These are phyloP conservation scores for Nipponacmea schrenckii DNA, from an alignment of 2,888 invertebrate genomes.

Conservation along the genomic window DNA sequence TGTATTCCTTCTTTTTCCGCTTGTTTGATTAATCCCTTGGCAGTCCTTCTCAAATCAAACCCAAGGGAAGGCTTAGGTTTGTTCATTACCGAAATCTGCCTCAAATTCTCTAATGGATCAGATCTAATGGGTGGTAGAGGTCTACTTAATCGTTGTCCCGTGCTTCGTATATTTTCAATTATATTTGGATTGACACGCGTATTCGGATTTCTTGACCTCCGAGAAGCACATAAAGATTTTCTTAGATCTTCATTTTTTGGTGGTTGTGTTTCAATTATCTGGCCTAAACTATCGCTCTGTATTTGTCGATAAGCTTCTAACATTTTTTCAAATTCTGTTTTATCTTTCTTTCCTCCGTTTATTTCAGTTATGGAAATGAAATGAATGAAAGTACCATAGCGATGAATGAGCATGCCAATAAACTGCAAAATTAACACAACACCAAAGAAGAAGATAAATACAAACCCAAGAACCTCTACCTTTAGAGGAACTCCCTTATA, in stretches of 20 bases:
- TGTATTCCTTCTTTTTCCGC: neutral
- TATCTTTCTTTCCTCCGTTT: neutral
- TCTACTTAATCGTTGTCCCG: neutral
- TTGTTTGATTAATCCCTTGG: neutral
- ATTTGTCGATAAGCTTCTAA: neutral
- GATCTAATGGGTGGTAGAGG: neutral
- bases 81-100: neutral
- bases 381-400: constrained; percentile 63
- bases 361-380: constrained; percentile 56
- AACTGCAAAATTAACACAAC: constrained; percentile 57
- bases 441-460: constrained; percentile 57
- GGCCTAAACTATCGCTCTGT: neutral
- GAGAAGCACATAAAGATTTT: neutral
- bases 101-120: neutral
- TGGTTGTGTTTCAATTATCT: too few species aligned
- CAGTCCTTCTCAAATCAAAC: neutral
- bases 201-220: neutral
- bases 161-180: neutral
- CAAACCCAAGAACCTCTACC: constrained; percentile 50
- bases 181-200: neutral
- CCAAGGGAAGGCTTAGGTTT: neutral
- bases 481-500: constrained; percentile 1
- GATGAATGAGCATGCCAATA: constrained; percentile 61
- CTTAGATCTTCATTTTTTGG: too few species aligned
- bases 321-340: neutral